A percentile compares a stretch with the other conserved stretches of the same genome.
Evolutionary conservation across 1,140 invertebrate genomes (phyloP).

Genomic region (Neocloeon triangulifer): DNA sequence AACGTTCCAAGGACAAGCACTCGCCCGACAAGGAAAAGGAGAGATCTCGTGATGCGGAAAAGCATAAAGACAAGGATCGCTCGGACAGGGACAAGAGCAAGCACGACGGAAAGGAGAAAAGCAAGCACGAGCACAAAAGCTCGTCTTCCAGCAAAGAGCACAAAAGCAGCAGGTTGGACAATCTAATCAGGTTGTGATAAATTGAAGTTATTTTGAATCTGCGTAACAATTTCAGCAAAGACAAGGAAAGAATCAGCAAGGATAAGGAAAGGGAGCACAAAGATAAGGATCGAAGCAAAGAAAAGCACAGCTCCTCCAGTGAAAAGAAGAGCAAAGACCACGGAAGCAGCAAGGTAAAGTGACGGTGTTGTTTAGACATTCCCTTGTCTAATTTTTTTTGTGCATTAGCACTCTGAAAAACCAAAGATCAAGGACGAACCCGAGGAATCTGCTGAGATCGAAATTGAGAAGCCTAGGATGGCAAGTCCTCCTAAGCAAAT

Average conservation of each 20-base stretch:
- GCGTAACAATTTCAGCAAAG: slow-evolving; percentile 20
- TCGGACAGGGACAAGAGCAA: slow-evolving; percentile 17
- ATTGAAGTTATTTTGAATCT: background rate
- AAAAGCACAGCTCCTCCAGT: slow-evolving; percentile 17
- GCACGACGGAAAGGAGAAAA: slow-evolving; percentile 8
- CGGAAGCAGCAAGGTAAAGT: slow-evolving; percentile 13
- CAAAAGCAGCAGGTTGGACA: background rate
- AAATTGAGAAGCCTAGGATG: background rate
- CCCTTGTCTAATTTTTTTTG: slow-evolving; percentile 9
- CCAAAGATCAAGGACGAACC: slow-evolving; percentile 11
- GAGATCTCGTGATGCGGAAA: slow-evolving; percentile 18
- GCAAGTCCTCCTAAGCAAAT: slow-evolving; percentile 6
- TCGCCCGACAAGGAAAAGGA: slow-evolving; percentile 17
- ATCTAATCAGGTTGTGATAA: background rate
- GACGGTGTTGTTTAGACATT: slow-evolving; percentile 22
- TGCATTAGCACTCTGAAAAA: slow-evolving; percentile 13
- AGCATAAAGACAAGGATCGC: slow-evolving; percentile 23
- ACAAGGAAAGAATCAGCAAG: slow-evolving; percentile 21
- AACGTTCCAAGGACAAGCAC: slow-evolving; percentile 18
- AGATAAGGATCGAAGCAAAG: slow-evolving; percentile 14
- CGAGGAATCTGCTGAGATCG: slow-evolving; percentile 5
- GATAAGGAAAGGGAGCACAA: slow-evolving; percentile 20
- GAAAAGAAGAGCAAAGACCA: slow-evolving; percentile 20
- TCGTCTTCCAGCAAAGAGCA: too few species aligned
- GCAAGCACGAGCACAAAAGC: too few species aligned